Evolutionary conservation across 2,888 invertebrate genomes (phyloP), one percentile per base, ranked within the genome.

Genomic region (Cosmia pyralina): DNA sequence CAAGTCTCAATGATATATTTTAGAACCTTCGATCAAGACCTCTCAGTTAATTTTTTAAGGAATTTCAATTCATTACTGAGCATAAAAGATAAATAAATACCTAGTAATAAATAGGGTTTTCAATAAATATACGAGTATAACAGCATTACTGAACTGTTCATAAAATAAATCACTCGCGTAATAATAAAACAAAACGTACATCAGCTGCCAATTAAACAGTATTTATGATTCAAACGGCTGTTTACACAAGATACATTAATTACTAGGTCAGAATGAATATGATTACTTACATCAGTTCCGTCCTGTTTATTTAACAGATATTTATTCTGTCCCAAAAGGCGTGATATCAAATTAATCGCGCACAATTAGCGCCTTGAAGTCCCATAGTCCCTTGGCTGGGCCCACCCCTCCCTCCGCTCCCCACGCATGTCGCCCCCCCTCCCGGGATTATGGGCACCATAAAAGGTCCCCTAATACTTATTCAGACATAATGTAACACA

Each of bases 291-390:
- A 52, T 69, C n/a, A 38, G 34, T 28, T 38, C 11, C 0, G 1
- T 58, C 22, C 13, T 62, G 44, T 63, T 44, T 52, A 28, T 72
- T 68, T 50, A 10, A 48, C 15, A 44, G 28, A 58, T 63, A 69
- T 79, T 66, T 68, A n/a, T 68, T 69, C 7, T 19, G 52, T 62
- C 50, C 19, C 50, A 50, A 57, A 73, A 70, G 28, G 58, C 53
- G 59, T 64, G 46, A 59, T 58, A 73, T 58, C 58, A 69, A 65
- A 68, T 71, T 65, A 69, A 55, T 68, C 62, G 73, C 62, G 44
- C 53, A 69, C 73, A 77, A 81, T 81, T 81, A 81, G 59, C 77
- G 64, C 67, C 67, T 48, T 50, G 62, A 58, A 81, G 70, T 77
- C 68, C 55, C 77, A 81, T 73, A 65, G 62, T 53, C 70, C 71